Evolutionary conservation across 2,113 vertebrate species (phyloP).

Genomic region (Opisthocomus hoazin): DNA sequence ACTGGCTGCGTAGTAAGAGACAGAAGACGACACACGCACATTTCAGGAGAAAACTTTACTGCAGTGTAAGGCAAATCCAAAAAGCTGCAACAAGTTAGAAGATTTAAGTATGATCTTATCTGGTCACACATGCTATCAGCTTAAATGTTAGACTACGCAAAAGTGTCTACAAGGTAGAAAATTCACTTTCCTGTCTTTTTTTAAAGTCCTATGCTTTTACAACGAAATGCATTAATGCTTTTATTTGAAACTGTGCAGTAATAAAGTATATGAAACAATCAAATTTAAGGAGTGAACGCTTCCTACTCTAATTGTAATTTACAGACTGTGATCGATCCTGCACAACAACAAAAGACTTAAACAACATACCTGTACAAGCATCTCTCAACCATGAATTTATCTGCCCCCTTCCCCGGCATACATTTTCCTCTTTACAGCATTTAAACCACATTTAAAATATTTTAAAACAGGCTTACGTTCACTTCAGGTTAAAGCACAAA

Average conservation of each 20-base stretch:
- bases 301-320: background rate
- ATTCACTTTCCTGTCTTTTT: background rate
- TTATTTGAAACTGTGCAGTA: background rate
- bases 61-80: constrained; percentile 12
- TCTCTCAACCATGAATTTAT: background rate
- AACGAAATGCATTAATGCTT: background rate
- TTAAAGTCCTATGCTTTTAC: constrained; percentile 16
- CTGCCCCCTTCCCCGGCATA: background rate
- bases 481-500: background rate
- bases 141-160: background rate
- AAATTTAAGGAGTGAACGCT: background rate
- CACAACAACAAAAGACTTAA: background rate
- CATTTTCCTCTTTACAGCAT: background rate
- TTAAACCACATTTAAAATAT: background rate
- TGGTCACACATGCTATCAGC: background rate
- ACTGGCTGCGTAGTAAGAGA: background rate
- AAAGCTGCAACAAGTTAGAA: constrained; percentile 24
- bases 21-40: background rate
- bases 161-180: background rate
- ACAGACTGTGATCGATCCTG: background rate
- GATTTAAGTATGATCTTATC: constrained; percentile 37
- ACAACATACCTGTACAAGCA: background rate
- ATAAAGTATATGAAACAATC: background rate
- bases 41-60: constrained; percentile 36
- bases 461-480: background rate